Base-by-base conservation (phyloP, 2,888 invertebrate genomes). In the Alentia gelatinosa region DNA sequence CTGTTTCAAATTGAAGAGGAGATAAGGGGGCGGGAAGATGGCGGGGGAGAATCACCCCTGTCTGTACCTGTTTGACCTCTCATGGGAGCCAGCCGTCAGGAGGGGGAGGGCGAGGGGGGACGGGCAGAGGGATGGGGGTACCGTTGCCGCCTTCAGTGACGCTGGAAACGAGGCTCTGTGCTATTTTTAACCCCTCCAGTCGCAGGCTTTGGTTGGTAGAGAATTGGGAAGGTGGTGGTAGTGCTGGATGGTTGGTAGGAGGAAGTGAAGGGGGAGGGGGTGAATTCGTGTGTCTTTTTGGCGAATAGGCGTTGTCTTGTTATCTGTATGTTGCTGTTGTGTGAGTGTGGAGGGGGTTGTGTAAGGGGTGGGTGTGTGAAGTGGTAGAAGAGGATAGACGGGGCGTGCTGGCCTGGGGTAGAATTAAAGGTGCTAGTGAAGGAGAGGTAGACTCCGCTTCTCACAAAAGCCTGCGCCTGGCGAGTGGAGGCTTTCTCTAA, bases 151-250 rank as follows among this genome's bases (percentile, higher is more conserved):
- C 74, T 33, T 74, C n/a, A 30, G 74, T 74, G 74, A 33, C 12
- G 15, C 30, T 74, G 39, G 79, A 35, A 79, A 19, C 37, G 79
- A 79, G 79, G 35, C 79, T 19, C 23, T 19, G 3, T 35, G 35
- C 79, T 79, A 79, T 79, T 37, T 79, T 79, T 79, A 79, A 79
- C 79, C n/a, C 39, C 39, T 79, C 79, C 79, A 79, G 79, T 79
- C 37, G 79, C 79, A 37, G 79, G 37, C 79, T 19, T 19, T 39
- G 23, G 37, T 19, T 74, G 74, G 74, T 26, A 74, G 74, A 74
- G 74, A 33, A 30, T 74, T 74, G 74, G 26, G 33, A 19, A 12
- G 47, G 47, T 47, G 47, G 47, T 47, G 47, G 47, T 47, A 19
- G 47, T 47, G 47, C 9, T 47, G 47, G 19, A n/a, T n/a, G n/a